Evolutionary conservation across 2,888 invertebrate genomes (phyloP).

Genomic region (Drosophila nigricruria): DNA sequence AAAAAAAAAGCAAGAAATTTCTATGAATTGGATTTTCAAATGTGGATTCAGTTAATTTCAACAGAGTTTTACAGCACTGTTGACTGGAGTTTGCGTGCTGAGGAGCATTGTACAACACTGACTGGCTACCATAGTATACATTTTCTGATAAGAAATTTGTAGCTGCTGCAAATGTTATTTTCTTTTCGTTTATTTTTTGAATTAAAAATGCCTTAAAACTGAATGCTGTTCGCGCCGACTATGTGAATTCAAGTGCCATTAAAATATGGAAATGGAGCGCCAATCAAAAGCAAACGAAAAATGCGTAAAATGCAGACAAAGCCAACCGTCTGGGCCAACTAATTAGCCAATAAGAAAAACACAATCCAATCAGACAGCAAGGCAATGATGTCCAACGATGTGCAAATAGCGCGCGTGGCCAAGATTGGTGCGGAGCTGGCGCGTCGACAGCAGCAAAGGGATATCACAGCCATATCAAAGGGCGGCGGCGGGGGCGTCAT

Average conservation of each 20-base stretch:
- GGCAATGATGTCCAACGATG: constrained; percentile 79
- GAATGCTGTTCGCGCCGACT: constrained; percentile 33
- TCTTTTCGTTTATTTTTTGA: constrained; percentile 38
- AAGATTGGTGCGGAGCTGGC: constrained; percentile 67
- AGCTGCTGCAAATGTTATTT: constrained; percentile 38
- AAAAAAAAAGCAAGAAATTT: neutral
- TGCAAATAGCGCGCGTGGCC: constrained; percentile 81
- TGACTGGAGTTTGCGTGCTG: neutral
- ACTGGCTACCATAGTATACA: constrained; percentile 61
- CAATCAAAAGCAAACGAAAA: constrained; percentile 60
- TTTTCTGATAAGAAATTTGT: constrained; percentile 69
- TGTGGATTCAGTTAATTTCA: neutral
- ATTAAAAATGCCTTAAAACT: constrained; percentile 68
- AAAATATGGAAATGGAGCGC: constrained; percentile 47
- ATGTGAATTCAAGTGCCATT: constrained; percentile 49
- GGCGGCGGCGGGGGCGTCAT: constrained; percentile 45
- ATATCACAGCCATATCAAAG: constrained; percentile 47
- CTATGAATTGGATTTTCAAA: constrained; percentile 2
- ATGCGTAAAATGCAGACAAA: constrained; percentile 25
- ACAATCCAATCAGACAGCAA: neutral
- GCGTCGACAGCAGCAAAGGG: constrained; percentile 53
- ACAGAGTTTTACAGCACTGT: constrained; percentile 23
- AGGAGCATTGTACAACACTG: constrained; percentile 27
- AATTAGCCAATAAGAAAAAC: neutral
- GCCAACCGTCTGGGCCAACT: constrained; percentile 22